Evolutionary conservation across 2,797 vertebrate genomes (phyloP).

Genomic region (Melopsittacus undulatus): DNA sequence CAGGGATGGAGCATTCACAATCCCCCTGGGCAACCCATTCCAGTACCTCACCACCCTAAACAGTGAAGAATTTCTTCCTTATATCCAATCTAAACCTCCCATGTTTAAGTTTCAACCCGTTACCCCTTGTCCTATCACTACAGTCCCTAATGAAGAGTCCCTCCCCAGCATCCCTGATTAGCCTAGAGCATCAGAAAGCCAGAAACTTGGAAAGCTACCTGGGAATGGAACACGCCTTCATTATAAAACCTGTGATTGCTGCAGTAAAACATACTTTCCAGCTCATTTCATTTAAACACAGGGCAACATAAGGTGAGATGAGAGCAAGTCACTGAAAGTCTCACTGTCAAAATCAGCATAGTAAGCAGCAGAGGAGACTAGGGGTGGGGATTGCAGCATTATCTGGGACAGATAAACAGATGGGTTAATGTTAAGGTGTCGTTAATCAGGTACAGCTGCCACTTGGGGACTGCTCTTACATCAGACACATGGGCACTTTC

Average conservation of each 20-base stretch:
- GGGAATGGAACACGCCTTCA: not conserved
- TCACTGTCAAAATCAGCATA: not conserved
- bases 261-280: not conserved
- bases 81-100: too few species aligned
- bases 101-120: too few species aligned
- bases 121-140: too few species aligned
- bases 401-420: not conserved
- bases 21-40: too few species aligned
- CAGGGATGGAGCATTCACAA: too few species aligned
- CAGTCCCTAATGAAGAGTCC: too few species aligned
- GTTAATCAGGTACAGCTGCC: not conserved
- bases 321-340: not conserved
- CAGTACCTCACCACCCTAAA: too few species aligned
- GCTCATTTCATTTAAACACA: not conserved
- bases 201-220: not conserved
- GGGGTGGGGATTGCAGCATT: not conserved
- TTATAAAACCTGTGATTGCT: not conserved
- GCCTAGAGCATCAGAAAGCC: not conserved
- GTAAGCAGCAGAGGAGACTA: not conserved
- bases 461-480: slow-evolving; percentile 48
- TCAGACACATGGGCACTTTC: slow-evolving; percentile 51
- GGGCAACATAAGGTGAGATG: not conserved
- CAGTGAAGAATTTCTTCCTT: too few species aligned
- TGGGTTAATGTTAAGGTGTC: not conserved
- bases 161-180: too few species aligned